Evolutionary conservation across 2,113 vertebrate genomes (phyloP).

Genomic region (Leiothrix lutea): DNA sequence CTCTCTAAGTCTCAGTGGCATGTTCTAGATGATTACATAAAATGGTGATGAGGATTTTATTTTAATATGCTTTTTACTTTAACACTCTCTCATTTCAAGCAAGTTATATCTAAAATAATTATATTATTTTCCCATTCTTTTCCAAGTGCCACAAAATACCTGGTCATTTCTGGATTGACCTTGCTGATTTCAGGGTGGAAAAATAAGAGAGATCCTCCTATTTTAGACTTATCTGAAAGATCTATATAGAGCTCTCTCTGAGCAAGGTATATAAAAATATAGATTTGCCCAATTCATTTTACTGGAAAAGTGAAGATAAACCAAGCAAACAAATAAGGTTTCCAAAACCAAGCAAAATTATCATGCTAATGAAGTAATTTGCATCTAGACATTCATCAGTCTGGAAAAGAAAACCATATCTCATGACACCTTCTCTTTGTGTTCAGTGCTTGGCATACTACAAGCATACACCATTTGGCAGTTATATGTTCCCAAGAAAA

Average conservation of each 20-base stretch:
- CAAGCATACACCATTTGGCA: not conserved
- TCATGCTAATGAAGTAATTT: not conserved
- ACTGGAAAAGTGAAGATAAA: not conserved
- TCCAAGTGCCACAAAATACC: not conserved
- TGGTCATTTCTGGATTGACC: not conserved
- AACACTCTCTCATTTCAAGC: not conserved
- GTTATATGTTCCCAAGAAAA: not conserved
- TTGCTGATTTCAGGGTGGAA: not conserved
- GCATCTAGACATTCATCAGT: not conserved
- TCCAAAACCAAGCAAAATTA: not conserved
- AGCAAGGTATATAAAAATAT: not conserved
- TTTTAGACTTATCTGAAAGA: not conserved
- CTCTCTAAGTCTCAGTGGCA: not conserved
- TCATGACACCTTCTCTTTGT: not conserved
- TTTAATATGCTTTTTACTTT: not conserved
- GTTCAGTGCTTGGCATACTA: not conserved
- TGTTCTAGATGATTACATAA: not conserved
- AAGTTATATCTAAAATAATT: not conserved
- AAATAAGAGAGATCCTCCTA: not conserved
- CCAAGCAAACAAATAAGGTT: not conserved
- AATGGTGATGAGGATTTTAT: not conserved
- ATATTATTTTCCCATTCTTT: not conserved
- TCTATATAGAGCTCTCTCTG: not conserved
- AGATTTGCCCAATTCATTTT: not conserved
- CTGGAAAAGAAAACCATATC: not conserved